These are phyloP conservation scores for Philypnodon macrostomus DNA, from an alignment of 2,797 vertebrate species.

Conservation along the genomic window DNA sequence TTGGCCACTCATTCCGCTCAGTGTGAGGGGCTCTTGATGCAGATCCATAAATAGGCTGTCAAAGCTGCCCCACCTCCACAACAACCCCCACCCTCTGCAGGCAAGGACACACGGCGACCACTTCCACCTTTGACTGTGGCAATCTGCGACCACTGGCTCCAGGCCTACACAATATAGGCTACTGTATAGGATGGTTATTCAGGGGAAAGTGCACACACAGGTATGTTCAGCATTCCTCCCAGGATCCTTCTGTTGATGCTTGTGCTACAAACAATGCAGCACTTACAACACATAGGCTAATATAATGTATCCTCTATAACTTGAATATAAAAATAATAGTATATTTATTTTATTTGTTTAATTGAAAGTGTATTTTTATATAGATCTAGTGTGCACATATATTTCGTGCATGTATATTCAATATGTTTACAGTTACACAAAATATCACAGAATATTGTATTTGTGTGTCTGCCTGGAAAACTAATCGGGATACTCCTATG, in stretches of 20 bases:
- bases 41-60: conserved; percentile 62
- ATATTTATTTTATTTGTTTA: no score
- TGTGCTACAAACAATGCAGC: no score
- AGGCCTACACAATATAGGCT: conserved; percentile 5
- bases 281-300: no score
- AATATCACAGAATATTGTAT: no score
- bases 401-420: no score
- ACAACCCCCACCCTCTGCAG: conserved; percentile 8
- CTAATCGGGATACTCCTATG: no score
- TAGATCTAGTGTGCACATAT: no score
- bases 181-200: conserved; percentile 15
- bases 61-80: conserved; percentile 31
- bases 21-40: conserved; percentile 45
- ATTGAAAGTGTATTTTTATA: no score
- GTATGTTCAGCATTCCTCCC: conserved; percentile 35
- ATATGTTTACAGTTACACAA: no score
- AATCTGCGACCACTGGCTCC: conserved; percentile 62
- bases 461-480: no score
- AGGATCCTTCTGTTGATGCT: conserved; percentile 33
- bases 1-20: conserved; percentile 52
- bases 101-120: conserved; percentile 23
- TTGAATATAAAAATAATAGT: no score
- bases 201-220: conserved; percentile 18
- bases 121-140: conserved; percentile 37
- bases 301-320: no score